These are phyloP conservation scores for Dendrocopos noguchii DNA, from an alignment of 2,113 vertebrate species.

Conservation along the genomic window DNA sequence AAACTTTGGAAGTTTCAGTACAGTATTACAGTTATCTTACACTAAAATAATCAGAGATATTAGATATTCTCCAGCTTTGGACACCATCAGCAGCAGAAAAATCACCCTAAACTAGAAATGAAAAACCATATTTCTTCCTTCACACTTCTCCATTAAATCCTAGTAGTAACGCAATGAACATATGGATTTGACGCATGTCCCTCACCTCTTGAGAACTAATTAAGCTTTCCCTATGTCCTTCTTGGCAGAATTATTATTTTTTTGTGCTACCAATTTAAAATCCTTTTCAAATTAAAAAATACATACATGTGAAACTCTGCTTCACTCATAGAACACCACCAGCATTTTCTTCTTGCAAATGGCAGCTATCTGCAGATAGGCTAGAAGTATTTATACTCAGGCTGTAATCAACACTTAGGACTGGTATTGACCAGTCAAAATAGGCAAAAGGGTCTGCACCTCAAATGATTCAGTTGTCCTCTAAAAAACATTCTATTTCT, in stretches of 20 bases:
- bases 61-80: not conserved
- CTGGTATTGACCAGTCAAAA: slow-evolving; percentile 51
- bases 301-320: not conserved
- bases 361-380: slow-evolving; percentile 30
- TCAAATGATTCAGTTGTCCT: slow-evolving; percentile 41
- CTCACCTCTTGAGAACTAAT: not conserved
- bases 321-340: not conserved
- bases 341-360: not conserved
- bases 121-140: not conserved
- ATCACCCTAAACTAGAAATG: not conserved
- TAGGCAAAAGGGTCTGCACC: slow-evolving; percentile 41
- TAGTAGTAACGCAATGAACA: not conserved
- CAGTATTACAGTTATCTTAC: not conserved
- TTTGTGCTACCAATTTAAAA: slow-evolving; percentile 15
- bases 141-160: not conserved
- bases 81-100: not conserved
- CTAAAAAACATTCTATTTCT: slow-evolving; percentile 43
- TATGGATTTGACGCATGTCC: not conserved
- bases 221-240: not conserved
- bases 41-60: not conserved
- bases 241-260: not conserved
- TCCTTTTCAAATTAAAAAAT: not conserved
- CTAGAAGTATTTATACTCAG: slow-evolving; percentile 39
- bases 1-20: not conserved
- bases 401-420: slow-evolving; percentile 24